A percentile compares a stretch with the other conserved stretches of the same genome.
phyloP scores from a whole-genome alignment of 2,113 vertebrate genomes.

The Oreochromis aureus region DNA sequence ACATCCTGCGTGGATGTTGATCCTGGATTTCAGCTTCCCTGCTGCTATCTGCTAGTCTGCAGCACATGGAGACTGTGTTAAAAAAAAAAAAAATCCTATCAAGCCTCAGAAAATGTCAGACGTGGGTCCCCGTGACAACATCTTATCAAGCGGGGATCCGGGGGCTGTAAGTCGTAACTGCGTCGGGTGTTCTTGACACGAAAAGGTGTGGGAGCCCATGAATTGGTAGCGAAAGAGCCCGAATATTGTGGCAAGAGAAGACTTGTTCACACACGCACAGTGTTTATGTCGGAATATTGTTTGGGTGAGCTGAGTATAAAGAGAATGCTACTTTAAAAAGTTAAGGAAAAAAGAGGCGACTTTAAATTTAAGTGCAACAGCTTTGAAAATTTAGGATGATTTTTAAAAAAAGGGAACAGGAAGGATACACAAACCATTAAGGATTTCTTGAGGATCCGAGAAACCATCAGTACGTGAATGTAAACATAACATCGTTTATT shows the following conservation, averaged over 20 bases:
- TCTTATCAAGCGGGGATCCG: constrained; percentile 11
- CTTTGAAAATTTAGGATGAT: background rate
- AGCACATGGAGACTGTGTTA: background rate
- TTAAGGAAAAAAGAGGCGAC: background rate
- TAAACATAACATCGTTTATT: background rate
- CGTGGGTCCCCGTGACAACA: constrained; percentile 10
- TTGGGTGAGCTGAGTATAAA: background rate
- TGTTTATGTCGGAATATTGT: background rate
- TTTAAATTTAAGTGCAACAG: background rate
- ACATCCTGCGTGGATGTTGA: background rate
- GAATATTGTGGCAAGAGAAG: background rate
- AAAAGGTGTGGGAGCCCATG: background rate
- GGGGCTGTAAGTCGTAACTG: background rate
- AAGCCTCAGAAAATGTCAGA: constrained; percentile 29
- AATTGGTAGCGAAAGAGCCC: background rate
- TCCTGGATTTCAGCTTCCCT: background rate
- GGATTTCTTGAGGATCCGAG: background rate
- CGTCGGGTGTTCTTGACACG: background rate
- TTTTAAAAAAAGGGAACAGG: background rate
- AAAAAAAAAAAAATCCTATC: background rate
- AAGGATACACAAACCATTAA: background rate
- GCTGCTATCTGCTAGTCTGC: background rate
- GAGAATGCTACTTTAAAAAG: background rate
- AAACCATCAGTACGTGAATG: background rate
- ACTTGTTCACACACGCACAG: background rate